Conservation (phyloP, 2,113 vertebrate genomes). For the Theristicus caerulescens region DNA sequence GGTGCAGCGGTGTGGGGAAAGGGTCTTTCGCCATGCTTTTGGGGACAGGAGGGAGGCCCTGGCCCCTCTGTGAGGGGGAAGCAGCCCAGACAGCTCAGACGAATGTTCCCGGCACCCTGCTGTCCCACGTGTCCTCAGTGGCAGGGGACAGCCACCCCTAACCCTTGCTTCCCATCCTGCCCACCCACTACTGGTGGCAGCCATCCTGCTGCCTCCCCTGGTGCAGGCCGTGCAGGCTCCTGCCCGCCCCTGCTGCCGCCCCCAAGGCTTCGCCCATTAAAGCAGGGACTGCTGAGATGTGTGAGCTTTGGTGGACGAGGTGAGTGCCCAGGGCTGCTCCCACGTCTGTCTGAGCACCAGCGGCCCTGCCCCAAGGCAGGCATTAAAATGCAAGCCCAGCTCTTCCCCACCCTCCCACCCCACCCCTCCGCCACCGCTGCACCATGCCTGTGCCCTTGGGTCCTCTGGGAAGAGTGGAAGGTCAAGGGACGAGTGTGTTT, state of each 20-base stretch:
- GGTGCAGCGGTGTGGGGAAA: neutral
- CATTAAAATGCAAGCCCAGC: neutral
- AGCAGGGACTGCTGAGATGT: neutral
- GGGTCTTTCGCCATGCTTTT: neutral
- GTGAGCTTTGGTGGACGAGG: neutral
- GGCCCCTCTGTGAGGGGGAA: neutral
- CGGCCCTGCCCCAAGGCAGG: neutral
- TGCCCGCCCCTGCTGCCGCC: rapidly evolving
- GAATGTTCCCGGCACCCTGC: neutral
- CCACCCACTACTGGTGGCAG: neutral
- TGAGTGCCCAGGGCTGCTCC: neutral
- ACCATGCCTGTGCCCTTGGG: neutral
- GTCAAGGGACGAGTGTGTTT: neutral
- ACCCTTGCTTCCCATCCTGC: neutral
- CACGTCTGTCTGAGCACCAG: neutral
- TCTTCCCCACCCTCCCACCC: neutral
- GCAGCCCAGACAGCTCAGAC: neutral
- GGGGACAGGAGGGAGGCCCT: neutral
- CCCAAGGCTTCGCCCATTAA: neutral
- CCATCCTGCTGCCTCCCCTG: neutral
- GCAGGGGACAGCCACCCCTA: neutral
- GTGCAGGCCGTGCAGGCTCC: neutral
- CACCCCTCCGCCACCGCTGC: neutral
- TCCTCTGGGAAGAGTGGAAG: neutral
- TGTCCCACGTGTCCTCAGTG: neutral